Percentiles rank a stretch among this genome's conserved stretches.
Conservation (phyloP, 1,140 invertebrate genomes). For the Teleogryllus occipitalis region DNA sequence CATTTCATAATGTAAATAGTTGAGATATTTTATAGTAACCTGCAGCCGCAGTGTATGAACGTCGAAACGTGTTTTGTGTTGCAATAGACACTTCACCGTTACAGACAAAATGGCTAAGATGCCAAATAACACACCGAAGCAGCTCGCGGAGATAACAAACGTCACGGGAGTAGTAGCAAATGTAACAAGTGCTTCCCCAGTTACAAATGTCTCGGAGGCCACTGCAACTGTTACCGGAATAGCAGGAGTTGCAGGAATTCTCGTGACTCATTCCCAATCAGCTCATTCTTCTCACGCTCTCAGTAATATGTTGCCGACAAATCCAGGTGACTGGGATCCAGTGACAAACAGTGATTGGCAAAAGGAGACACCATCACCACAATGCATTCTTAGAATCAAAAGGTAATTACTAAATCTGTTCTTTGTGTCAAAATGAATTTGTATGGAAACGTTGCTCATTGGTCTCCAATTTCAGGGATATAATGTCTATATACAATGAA, state of each 20-base stretch:
- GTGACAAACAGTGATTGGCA: slow-evolving; percentile 14
- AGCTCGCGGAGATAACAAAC: background rate
- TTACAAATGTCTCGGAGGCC: background rate
- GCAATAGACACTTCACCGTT: background rate
- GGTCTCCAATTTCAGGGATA: slow-evolving; percentile 40
- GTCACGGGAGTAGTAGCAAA: background rate
- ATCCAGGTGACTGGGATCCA: slow-evolving; percentile 14
- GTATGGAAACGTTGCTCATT: background rate
- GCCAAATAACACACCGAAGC: background rate
- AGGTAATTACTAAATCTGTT: slow-evolving; percentile 1
- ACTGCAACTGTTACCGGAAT: background rate
- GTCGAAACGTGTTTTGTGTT: background rate
- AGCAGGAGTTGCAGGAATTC: slow-evolving; percentile 10
- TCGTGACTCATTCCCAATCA: background rate
- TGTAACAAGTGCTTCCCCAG: no score
- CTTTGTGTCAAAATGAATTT: background rate
- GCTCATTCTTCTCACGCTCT: background rate
- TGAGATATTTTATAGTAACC: background rate
- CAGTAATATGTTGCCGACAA: background rate
- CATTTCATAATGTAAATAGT: background rate
- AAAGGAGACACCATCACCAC: slow-evolving; percentile 12
- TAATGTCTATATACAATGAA: slow-evolving; percentile 46
- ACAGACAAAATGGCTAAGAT: slow-evolving; percentile 4
- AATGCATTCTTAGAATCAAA: slow-evolving; percentile 20
- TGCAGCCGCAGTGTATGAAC: background rate